Conservation (phyloP, 2,113 vertebrate genomes). For the Nettapus auritus region DNA sequence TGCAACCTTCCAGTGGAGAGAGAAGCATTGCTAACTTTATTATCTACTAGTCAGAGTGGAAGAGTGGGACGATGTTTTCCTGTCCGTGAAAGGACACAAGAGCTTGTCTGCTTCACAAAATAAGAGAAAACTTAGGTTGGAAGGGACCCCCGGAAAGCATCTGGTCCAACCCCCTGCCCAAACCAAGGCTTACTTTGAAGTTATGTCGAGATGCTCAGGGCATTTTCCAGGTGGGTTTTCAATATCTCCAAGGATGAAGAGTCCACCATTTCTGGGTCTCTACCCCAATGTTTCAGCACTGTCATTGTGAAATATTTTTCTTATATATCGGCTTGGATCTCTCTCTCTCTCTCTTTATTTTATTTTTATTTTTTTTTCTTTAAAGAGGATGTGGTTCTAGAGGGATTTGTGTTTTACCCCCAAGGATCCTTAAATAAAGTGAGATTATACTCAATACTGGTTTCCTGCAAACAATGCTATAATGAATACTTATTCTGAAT, state of each 20-base stretch:
- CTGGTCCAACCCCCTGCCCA: background rate
- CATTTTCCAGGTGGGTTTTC: background rate
- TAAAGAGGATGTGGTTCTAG: background rate
- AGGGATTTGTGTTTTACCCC: background rate
- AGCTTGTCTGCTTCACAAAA: background rate
- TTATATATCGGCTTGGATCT: background rate
- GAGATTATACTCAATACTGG: background rate
- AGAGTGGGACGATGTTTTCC: background rate
- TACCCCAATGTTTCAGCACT: background rate
- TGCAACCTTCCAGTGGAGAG: background rate
- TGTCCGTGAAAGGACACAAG: background rate
- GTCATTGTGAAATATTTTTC: background rate
- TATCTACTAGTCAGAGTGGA: background rate
- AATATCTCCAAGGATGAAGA: background rate
- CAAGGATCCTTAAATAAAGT: background rate
- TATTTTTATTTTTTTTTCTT: background rate
- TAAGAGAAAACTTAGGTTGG: background rate
- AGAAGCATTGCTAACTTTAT: background rate
- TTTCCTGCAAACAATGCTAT: background rate
- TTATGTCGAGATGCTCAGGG: background rate
- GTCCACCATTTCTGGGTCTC: background rate
- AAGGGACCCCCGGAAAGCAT: background rate
- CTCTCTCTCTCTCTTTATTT: background rate
- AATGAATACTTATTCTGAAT: slow-evolving; percentile 6
- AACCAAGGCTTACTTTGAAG: background rate